Conservation (phyloP, 2,113 vertebrate species). For the Scalopus aquaticus region DNA sequence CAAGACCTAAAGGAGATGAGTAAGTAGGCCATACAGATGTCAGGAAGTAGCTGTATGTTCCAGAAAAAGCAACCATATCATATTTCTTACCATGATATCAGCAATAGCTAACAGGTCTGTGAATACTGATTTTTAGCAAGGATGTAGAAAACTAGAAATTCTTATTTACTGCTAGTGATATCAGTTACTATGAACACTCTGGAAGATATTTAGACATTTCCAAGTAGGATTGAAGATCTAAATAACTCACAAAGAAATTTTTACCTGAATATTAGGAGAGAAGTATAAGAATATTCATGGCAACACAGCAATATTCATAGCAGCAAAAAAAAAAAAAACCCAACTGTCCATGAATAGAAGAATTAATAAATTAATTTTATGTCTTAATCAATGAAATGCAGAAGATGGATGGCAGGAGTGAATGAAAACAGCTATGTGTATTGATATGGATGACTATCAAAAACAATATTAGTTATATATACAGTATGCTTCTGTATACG, state of each 20-base stretch:
- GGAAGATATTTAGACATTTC: conserved; percentile 23
- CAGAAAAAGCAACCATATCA: background rate
- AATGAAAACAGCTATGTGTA: background rate
- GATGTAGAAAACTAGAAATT: background rate
- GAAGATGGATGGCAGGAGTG: background rate
- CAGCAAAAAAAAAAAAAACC: background rate
- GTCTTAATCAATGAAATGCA: background rate
- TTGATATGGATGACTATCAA: background rate
- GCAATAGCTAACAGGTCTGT: background rate
- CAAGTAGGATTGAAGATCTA: background rate
- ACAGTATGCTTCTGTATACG: background rate
- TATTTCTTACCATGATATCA: background rate
- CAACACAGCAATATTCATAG: background rate
- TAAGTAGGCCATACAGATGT: background rate
- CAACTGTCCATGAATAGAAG: background rate
- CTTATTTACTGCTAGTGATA: background rate
- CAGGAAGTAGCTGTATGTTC: background rate
- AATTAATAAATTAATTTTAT: background rate
- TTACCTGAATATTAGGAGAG: background rate
- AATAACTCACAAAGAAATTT: background rate
- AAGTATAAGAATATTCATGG: background rate
- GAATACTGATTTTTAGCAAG: background rate
- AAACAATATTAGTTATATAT: background rate
- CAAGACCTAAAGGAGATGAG: background rate
- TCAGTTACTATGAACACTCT: background rate